These are phyloP conservation scores for Tragelaphus buxtoni DNA, from an alignment of 2,113 vertebrate genomes.

Conservation along the genomic window DNA sequence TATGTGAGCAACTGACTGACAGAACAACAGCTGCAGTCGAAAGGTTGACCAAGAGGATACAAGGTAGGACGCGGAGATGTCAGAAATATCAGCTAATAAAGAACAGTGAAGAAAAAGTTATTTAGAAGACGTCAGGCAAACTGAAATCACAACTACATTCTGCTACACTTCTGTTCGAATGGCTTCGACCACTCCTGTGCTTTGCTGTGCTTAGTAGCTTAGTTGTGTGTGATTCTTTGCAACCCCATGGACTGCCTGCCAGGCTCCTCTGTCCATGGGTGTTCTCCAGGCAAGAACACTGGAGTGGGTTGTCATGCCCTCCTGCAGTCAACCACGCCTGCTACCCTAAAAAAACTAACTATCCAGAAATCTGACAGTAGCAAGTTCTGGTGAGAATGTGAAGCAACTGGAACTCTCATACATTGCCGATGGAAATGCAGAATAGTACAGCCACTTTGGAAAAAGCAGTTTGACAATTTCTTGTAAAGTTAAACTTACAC, in stretches of 20 bases:
- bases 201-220: neutral
- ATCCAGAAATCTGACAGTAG: neutral
- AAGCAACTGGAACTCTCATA: neutral
- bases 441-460: neutral
- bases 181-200: neutral
- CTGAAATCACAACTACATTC: neutral
- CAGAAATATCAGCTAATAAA: neutral
- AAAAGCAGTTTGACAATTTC: neutral
- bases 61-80: neutral
- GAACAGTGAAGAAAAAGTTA: neutral
- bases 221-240: neutral
- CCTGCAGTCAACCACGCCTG: neutral
- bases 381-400: neutral
- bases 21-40: neutral
- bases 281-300: neutral
- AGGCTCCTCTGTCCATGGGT: neutral
- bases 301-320: neutral
- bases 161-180: neutral
- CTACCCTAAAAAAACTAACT: neutral
- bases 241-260: neutral
- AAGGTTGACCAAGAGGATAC: accelerated
- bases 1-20: neutral
- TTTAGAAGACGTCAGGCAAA: neutral
- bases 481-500: neutral
- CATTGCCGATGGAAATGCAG: neutral